These are phyloP conservation scores for Zaprionus davidi DNA, from an alignment of 1,140 invertebrate genomes.

Conservation along the genomic window DNA sequence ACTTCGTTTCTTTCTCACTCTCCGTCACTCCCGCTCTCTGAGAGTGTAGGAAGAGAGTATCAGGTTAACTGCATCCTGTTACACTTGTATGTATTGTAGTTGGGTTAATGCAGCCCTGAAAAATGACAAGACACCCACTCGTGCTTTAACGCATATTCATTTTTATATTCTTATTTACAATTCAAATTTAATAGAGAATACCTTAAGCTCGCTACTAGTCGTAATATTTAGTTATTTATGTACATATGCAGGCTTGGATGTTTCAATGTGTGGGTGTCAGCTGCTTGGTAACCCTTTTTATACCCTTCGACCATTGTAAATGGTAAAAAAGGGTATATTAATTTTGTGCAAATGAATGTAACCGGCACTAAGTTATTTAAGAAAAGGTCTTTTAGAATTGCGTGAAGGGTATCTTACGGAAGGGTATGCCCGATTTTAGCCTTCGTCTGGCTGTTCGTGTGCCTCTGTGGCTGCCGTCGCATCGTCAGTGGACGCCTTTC, in stretches of 20 bases:
- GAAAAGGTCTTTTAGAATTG: too few species aligned
- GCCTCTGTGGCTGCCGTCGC: conserved; percentile 8
- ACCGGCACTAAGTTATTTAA: too few species aligned
- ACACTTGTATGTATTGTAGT: neutral
- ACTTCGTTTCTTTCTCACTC: conserved; percentile 2
- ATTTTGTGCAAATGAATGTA: too few species aligned
- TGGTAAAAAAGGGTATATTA: too few species aligned
- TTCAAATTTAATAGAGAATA: conserved; percentile 55
- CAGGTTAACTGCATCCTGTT: conserved; percentile 45
- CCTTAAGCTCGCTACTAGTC: conserved; percentile 5
- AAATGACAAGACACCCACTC: conserved; percentile 49
- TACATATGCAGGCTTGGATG: neutral
- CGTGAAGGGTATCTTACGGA: too few species aligned
- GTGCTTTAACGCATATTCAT: conserved; percentile 13
- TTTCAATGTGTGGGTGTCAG: conserved; percentile 30
- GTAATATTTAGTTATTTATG: neutral
- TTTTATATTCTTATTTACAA: conserved; percentile 46
- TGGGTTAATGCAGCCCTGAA: conserved; percentile 43
- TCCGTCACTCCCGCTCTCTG: neutral
- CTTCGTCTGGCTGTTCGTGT: neutral
- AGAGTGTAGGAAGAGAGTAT: conserved; percentile 17
- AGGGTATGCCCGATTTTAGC: too few species aligned
- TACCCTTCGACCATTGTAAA: too few species aligned
- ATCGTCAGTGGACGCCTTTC: conserved; percentile 34
- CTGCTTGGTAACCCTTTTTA: conserved; percentile 56